Base-by-base conservation (phyloP, 2,888 invertebrate genomes). In the Selenia dentaria region DNA sequence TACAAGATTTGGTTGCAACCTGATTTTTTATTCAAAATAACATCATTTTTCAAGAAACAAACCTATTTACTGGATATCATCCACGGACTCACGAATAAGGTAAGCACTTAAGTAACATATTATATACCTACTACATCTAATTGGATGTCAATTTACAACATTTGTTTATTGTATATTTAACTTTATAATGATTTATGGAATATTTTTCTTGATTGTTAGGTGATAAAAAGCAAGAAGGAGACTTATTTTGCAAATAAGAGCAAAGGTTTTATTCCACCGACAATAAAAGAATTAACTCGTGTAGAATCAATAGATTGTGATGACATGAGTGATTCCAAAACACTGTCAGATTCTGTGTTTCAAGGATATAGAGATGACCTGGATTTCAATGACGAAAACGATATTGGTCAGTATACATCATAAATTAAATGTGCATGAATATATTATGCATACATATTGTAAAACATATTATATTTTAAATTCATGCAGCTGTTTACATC, bases 351-450 rank as follows among this genome's bases (percentile, higher is more conserved):
- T 36, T 90, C 91, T 4, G 92, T 93, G 1, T 89, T 90, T 33
- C 93, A 93, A 67, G 94, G 94, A 14, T 88, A 94, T 16, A 93
- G 94, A 51, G 96, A 96, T 67, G 96, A 96, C 82, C 87, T 96
- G 56, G 96, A 96, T 68, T 94, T 93, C 39, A 94, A 95, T 51
- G 96, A 96, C 67, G 96, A 96, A 71, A 94, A 94, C 10, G 36
- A 36, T 76, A 92, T 96, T 37, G 96, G 94, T 92, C 59, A 76
- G 83, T 36, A 10, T 22, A 10, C 16, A 2, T 3, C 16, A n/a
- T n/a, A n/a, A n/a, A n/a, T n/a, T n/a, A n/a, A 2, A 16, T 16
- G 16, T 16, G 16, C 16, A 16, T n/a, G n/a, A n/a, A n/a, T n/a
- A n/a, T n/a, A n/a, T n/a, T n/a, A n/a, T n/a, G n/a, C n/a, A n/a